A percentile compares a stretch with the other conserved stretches of the same genome.
phyloP scores from a whole-genome alignment of 2,888 invertebrate species.

The Himalopsyche japonica region DNA sequence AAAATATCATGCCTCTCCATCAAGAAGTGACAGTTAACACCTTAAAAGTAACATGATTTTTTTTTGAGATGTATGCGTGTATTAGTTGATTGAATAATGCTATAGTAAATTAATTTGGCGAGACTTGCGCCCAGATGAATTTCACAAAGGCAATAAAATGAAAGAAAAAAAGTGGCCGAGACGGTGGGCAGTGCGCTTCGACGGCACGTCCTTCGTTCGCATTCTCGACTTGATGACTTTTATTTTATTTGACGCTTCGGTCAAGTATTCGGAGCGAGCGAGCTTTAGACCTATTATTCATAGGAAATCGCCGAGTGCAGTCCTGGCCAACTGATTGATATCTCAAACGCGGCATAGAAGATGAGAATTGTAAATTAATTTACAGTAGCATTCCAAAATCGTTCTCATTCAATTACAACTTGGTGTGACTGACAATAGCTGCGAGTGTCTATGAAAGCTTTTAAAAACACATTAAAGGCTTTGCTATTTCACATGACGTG shows the following conservation, averaged over 20 bases:
- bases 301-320: not conserved
- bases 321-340: not conserved
- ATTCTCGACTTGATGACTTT: not conserved
- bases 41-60: too few species aligned
- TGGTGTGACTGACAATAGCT: too few species aligned
- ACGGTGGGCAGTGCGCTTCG: not conserved
- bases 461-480: too few species aligned
- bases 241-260: not conserved
- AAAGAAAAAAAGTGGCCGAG: not conserved
- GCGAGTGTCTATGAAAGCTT: too few species aligned
- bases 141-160: not conserved
- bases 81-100: too few species aligned
- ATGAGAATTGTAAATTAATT: too few species aligned
- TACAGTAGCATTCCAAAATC: too few species aligned
- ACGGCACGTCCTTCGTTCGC: not conserved
- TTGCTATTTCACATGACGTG: too few species aligned
- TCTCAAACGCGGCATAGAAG: not conserved
- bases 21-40: too few species aligned
- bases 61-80: too few species aligned
- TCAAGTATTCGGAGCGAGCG: not conserved
- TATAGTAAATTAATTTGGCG: not conserved
- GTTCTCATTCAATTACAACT: too few species aligned
- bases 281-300: not conserved
- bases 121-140: not conserved
- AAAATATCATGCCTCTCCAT: too few species aligned